Evolutionary conservation across 2,797 vertebrate genomes (phyloP).

Genomic region (Gymnopithys bicolor): DNA sequence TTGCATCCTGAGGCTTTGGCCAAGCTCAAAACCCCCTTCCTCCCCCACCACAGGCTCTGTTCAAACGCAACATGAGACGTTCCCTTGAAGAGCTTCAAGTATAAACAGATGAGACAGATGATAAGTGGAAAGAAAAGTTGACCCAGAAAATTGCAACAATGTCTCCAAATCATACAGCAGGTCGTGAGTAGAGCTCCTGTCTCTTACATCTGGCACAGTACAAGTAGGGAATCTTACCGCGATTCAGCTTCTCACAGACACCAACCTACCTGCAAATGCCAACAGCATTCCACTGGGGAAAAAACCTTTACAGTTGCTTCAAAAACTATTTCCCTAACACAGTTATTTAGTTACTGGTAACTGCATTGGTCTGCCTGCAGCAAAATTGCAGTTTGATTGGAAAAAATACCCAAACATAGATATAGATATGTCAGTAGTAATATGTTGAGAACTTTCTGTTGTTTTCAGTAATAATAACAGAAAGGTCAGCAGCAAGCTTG

Average conservation of each 20-base stretch:
- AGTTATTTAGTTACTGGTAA: neutral
- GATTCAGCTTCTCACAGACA: neutral
- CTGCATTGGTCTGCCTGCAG: neutral
- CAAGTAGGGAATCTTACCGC: fast-evolving
- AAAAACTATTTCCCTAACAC: neutral
- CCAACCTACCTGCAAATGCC: neutral
- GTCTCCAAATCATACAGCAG: neutral
- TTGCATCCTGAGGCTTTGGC: slow-evolving; percentile 35
- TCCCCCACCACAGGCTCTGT: neutral
- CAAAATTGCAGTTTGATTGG: neutral
- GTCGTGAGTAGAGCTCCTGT: neutral
- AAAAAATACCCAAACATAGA: neutral
- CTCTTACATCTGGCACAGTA: fast-evolving
- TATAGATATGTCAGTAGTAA: neutral
- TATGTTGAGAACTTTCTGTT: neutral
- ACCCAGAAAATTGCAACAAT: neutral
- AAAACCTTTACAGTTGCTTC: neutral
- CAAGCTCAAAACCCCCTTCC: slow-evolving; percentile 15
- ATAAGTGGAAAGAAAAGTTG: neutral
- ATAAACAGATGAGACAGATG: slow-evolving; percentile 39
- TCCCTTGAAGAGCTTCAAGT: slow-evolving; percentile 9
- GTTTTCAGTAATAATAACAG: slow-evolving; percentile 31
- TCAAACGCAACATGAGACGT: neutral
- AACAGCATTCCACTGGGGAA: neutral
- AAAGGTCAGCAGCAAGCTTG: neutral